Percentiles rank a stretch among this genome's conserved stretches.
Evolutionary conservation across 2,113 vertebrate genomes (phyloP).

Genomic region (Catharus bicknelli): DNA sequence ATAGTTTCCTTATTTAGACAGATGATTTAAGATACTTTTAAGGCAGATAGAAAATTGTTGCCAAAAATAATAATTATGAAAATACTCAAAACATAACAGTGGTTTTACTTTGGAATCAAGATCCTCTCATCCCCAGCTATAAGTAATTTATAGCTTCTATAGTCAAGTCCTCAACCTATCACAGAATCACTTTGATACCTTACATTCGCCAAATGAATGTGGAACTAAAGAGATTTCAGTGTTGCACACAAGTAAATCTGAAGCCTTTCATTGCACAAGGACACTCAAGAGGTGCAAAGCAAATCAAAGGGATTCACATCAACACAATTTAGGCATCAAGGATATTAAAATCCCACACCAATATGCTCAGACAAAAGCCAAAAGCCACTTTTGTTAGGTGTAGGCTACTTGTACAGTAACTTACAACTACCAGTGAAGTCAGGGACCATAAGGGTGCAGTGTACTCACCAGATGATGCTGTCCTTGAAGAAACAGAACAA

Average conservation of each 20-base stretch:
- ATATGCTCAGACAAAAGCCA: background rate
- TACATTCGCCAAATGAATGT: background rate
- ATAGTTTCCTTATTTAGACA: background rate
- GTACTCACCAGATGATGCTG: slow-evolving; percentile 82
- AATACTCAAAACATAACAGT: background rate
- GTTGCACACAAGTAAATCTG: background rate
- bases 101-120: background rate
- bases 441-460: fast-evolving
- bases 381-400: background rate
- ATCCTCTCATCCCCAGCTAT: background rate
- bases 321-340: background rate
- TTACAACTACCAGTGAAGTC: background rate
- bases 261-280: background rate
- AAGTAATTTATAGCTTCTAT: background rate
- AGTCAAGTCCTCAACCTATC: background rate
- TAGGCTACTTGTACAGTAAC: background rate
- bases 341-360: background rate
- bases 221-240: background rate
- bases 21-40: background rate
- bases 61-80: background rate
- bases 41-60: background rate
- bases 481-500: slow-evolving; percentile 85
- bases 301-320: background rate
- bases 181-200: background rate
- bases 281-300: background rate